Conservation (phyloP, 2,888 invertebrate species). For the Machimus atricapillus region DNA sequence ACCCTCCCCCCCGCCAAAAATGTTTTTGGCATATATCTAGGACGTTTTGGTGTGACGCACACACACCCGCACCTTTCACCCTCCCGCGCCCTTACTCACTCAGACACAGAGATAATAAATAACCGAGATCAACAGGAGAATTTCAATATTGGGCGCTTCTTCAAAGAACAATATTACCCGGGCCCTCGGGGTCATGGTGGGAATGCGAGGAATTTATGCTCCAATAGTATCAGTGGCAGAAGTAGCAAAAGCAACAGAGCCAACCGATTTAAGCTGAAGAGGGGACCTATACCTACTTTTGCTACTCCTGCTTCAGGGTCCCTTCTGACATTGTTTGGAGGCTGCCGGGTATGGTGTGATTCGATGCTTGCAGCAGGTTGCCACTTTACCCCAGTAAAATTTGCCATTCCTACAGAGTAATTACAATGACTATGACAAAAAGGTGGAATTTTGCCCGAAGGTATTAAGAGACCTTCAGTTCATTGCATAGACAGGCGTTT, state of each 20-base stretch:
- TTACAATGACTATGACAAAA: neutral
- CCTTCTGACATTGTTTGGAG: neutral
- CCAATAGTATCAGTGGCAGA: conserved; percentile 14
- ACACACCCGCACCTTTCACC: neutral
- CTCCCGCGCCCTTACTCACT: neutral
- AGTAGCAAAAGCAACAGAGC: conserved; percentile 21
- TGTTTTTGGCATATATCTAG: neutral
- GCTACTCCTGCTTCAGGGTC: neutral
- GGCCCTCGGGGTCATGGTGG: neutral
- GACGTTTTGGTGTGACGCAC: neutral
- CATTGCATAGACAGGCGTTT: neutral
- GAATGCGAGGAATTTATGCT: conserved; percentile 33
- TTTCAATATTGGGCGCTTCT: conserved; percentile 34
- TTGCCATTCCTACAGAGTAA: neutral
- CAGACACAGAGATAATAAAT: conserved; percentile 14
- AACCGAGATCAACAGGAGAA: conserved; percentile 32
- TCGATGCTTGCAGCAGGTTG: neutral
- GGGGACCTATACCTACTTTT: neutral
- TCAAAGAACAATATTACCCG: conserved; percentile 31
- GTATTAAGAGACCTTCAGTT: neutral
- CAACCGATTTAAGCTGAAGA: neutral
- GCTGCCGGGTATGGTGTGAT: neutral
- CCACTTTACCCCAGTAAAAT: neutral
- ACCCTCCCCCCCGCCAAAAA: neutral
- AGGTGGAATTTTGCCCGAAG: neutral